Conservation (phyloP, 2,113 vertebrate species). For the Phycodurus eques region DNA sequence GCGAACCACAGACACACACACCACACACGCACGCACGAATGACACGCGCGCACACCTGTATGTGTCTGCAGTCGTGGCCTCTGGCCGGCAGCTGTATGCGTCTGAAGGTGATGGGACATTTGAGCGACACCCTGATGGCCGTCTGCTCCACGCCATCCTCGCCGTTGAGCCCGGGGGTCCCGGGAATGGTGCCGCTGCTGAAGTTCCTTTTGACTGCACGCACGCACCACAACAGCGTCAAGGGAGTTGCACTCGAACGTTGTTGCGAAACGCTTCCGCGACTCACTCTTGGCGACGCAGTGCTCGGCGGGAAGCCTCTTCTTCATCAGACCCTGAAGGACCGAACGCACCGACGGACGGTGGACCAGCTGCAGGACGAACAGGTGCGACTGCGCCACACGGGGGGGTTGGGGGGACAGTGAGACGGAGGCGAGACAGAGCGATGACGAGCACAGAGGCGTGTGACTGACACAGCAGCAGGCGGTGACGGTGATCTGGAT, state of each 20-base stretch:
- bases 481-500: slow-evolving; percentile 78
- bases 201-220: slow-evolving; percentile 87
- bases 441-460: background rate
- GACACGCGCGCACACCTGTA: slow-evolving; percentile 47
- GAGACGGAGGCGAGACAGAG: background rate
- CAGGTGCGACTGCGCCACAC: slow-evolving; percentile 81
- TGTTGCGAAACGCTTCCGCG: too few species aligned
- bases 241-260: background rate
- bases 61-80: slow-evolving; percentile 84
- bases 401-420: background rate
- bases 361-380: slow-evolving; percentile 94
- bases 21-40: background rate
- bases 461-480: slow-evolving; percentile 83
- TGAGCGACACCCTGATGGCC: slow-evolving; percentile 89
- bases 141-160: slow-evolving; percentile 94
- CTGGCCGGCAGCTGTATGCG: slow-evolving; percentile 90
- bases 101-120: slow-evolving; percentile 94
- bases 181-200: slow-evolving; percentile 85
- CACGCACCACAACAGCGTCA: background rate
- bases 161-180: slow-evolving; percentile 84
- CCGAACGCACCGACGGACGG: slow-evolving; percentile 85
- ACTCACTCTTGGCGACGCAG: slow-evolving; percentile 91
- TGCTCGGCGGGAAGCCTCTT: slow-evolving; percentile 90
- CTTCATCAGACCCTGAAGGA: slow-evolving; percentile 92
- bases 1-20: too few species aligned